Evolutionary conservation across 2,888 invertebrate species (phyloP).

Genomic region (Cancer borealis): DNA sequence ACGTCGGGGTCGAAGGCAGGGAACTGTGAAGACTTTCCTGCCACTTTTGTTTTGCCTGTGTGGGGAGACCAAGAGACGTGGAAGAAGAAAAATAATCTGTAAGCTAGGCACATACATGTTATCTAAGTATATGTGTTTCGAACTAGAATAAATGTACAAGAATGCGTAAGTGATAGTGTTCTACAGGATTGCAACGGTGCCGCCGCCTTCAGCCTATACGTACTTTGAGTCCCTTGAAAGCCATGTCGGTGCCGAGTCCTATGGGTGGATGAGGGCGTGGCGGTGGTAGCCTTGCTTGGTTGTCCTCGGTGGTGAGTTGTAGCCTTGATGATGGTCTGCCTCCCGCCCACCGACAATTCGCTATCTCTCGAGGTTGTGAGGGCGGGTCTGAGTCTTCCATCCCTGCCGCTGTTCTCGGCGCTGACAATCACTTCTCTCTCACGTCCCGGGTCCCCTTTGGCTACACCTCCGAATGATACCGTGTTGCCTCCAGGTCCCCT

Average conservation of each 20-base stretch:
- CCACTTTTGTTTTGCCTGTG: slow-evolving; percentile 56
- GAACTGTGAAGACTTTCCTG: slow-evolving; percentile 28
- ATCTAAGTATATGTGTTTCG: background rate
- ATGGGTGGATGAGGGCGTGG: slow-evolving; percentile 39
- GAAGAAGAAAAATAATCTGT: background rate
- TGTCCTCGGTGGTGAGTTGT: background rate
- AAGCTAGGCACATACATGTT: background rate
- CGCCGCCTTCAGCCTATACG: background rate
- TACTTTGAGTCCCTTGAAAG: slow-evolving; percentile 46
- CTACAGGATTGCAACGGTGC: background rate
- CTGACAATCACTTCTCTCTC: background rate
- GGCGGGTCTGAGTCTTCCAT: background rate
- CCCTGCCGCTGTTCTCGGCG: background rate
- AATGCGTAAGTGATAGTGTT: background rate
- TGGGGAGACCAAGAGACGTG: background rate
- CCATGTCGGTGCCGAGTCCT: slow-evolving; percentile 68
- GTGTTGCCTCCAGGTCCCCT: background rate
- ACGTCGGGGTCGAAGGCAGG: slow-evolving; percentile 53
- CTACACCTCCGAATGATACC: background rate
- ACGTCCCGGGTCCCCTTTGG: background rate
- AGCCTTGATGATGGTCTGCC: background rate
- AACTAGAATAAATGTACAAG: background rate
- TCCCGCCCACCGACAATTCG: background rate
- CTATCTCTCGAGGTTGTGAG: slow-evolving; percentile 3
- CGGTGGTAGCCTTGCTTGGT: background rate